Base-by-base conservation (phyloP, 2,797 vertebrate genomes). In the Galaxias olidus region DNA sequence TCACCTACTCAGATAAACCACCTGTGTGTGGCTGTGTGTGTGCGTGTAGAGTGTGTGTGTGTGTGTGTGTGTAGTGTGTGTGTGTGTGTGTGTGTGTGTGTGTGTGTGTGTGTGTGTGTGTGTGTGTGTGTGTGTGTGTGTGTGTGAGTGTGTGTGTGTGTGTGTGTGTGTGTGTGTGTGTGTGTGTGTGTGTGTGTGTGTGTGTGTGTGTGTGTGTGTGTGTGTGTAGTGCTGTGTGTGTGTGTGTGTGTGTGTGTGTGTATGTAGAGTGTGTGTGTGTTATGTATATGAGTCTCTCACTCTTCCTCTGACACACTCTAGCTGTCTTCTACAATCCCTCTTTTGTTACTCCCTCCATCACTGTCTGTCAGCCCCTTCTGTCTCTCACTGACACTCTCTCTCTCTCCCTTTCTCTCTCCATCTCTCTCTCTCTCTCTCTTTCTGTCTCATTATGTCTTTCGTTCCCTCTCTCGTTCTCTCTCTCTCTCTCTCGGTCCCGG, bases 301-400 rank as follows among this genome's bases (percentile, higher is more conserved):
- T 59, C 69, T 70, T 50, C 62, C 71, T 75, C 10, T 52, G 30
- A 30, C 30, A 30, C 30, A 30, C 30, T 30, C 30, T 3, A 30
- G 30, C 30, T 30, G 30, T 30, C 30, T 30, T 6, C 30, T 6
- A 30, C 30, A 30, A 30, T 30, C 30, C 30, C 69, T 63, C 64
- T 74, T 77, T 76, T 68, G 81, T 80, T 77, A 73, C 76, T 82
- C 77, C 69, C 74, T 80, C 78, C 78, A 75, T 86, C 78, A 82
- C 69, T 61, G 71, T 82, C 79, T 79, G 60, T 53, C 61, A 30
- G 6, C 53, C 12, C 42, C 45, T 40, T 46, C 17, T 59, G 43
- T 46, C 15, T 19, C 15, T 43, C 43, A 8, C 18, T 47, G 17
- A 13, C 12, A 20, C 17, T 18, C 17, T 45, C 15, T 45, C 15